Percentiles rank a stretch among this genome's conserved stretches.
These are phyloP conservation scores for Coleophora deauratella DNA, from an alignment of 2,888 invertebrate genomes.

Conservation along the genomic window DNA sequence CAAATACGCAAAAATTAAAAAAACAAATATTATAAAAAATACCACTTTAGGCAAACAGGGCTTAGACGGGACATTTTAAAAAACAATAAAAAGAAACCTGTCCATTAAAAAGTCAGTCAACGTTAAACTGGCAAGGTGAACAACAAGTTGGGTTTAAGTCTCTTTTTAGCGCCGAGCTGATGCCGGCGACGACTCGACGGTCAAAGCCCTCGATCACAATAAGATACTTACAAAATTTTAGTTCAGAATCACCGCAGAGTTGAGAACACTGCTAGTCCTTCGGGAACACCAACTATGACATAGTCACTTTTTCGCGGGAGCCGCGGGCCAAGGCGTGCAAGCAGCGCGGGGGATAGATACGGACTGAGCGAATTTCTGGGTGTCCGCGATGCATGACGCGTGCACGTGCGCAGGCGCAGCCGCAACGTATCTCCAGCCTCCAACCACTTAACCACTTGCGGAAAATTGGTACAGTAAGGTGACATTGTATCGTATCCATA, in stretches of 20 bases:
- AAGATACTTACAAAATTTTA: constrained; percentile 48
- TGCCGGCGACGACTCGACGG: constrained; percentile 29
- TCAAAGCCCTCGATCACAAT: constrained; percentile 36
- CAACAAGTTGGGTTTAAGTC: constrained; percentile 48
- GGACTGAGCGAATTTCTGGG: constrained; percentile 65
- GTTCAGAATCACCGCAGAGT: constrained; percentile 34
- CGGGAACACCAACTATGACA: constrained; percentile 43
- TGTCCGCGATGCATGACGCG: constrained; percentile 61
- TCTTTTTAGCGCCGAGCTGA: constrained; percentile 36
- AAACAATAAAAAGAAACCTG: too few relatives aligned
- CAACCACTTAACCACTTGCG: constrained; percentile 1
- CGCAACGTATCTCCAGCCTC: constrained; percentile 32
- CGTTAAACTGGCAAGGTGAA: constrained; percentile 40
- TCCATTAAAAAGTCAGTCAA: constrained; percentile 37
- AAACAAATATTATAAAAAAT: too few relatives aligned
- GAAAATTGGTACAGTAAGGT: background rate
- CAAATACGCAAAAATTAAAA: too few relatives aligned
- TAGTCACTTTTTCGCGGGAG: constrained; percentile 54
- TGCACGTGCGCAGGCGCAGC: constrained; percentile 59
- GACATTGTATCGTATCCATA: too few relatives aligned
- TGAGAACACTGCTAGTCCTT: constrained; percentile 32
- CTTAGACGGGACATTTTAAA: too few relatives aligned
- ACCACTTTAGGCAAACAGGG: too few relatives aligned
- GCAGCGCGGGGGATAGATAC: constrained; percentile 48
- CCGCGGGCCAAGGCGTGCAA: constrained; percentile 50